A percentile compares a stretch with the other conserved stretches of the same genome.
Conservation (phyloP, 2,888 invertebrate genomes). For the Onthophagus sagittarius region DNA sequence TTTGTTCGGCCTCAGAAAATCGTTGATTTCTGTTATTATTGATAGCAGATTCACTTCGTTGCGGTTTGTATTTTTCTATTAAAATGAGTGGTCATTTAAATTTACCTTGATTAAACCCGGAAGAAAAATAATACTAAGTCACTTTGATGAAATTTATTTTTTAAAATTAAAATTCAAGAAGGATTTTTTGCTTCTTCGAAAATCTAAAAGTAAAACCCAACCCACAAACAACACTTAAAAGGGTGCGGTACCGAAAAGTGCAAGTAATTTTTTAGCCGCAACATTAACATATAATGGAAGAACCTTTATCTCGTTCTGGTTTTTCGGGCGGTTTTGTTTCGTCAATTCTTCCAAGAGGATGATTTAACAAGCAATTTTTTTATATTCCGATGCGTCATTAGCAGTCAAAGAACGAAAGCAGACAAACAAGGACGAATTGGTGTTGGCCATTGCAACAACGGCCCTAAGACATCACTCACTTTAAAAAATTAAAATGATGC, state of each 20-base stretch:
- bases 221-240: background rate
- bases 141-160: background rate
- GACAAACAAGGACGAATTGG: background rate
- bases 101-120: background rate
- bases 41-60: background rate
- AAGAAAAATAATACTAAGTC: background rate
- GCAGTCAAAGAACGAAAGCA: background rate
- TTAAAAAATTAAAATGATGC: background rate
- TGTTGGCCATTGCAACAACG: background rate
- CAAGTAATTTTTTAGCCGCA: background rate
- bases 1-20: background rate
- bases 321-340: background rate
- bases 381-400: background rate
- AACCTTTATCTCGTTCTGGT: background rate
- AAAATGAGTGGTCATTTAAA: no score
- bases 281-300: background rate
- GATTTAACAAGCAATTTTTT: background rate
- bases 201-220: background rate
- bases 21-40: background rate
- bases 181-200: background rate
- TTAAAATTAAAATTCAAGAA: background rate
- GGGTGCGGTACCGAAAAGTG: background rate
- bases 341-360: background rate
- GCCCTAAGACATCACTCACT: background rate
- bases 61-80: no score